Evolutionary conservation across 2,113 vertebrate genomes (phyloP), one percentile per base, ranked within the genome.

Genomic region (Bos indicus): DNA sequence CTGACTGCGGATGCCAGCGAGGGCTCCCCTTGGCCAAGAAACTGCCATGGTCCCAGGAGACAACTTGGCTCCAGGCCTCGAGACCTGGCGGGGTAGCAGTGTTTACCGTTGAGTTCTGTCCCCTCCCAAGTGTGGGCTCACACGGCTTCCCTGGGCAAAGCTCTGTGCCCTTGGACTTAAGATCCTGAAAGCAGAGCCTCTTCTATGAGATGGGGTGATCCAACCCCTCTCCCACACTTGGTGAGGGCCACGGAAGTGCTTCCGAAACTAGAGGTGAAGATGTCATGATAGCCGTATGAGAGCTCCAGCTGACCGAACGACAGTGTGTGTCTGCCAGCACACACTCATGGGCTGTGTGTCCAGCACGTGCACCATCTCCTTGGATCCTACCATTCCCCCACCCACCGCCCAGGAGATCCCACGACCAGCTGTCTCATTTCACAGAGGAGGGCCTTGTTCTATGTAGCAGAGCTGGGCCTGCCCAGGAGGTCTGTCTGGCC

Each of bases 31-130:
- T n/a, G 59, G 88, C 90, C 91, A 46, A 86, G 85, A 93, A 78
- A n/a, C 88, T 59, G 78, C 89, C 86, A 81, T 16, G 62, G 94
- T n/a, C 88, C 67, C 51, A 26, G 46, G 82, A 98, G 78, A 93
- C 85, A 94, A 3, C 54, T 36, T 80, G 77, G 89, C 88, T 89
- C 85, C 74, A 81, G 62, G 56, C 56, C 48, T 89, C 36, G 2
- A 28, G 48, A 59, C 36, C 64, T 9, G n/a, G 30, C 52, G 28
- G 40, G 60, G 51, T 11, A 43, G 9, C 40, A 9, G 36, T 25
- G 14, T 67, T 89, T 90, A 77, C 30, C 4, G 1, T 4, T n/a
- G 48, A 71, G 51, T 30, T 67, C 60, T n/a, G 13, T 43, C 28
- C 60, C 78, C 15, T 91, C 87, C 74, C 77, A 25, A 28, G 33